Evolutionary conservation across 2,113 vertebrate genomes (phyloP).

Genomic region (Psettodes erumei): DNA sequence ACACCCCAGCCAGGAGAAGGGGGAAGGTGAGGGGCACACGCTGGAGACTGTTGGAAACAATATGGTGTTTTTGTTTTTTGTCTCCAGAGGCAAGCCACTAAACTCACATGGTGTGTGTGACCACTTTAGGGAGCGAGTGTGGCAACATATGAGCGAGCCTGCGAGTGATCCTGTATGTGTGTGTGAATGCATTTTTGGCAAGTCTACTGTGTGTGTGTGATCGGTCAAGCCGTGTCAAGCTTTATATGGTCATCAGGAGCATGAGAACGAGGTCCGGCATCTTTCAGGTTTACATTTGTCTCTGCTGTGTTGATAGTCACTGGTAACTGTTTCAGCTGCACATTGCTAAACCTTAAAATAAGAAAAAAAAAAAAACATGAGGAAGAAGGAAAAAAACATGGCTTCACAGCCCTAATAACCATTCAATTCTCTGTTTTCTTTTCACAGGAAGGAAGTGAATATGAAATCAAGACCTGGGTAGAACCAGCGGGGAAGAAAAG

Average conservation of each 20-base stretch:
- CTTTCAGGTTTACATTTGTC: slow-evolving; percentile 59
- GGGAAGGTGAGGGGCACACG: not conserved
- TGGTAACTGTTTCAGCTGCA: slow-evolving; percentile 16
- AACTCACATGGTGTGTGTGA: slow-evolving; percentile 46
- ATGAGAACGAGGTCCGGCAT: slow-evolving; percentile 42
- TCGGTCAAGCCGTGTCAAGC: slow-evolving; percentile 47
- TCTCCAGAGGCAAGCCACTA: slow-evolving; percentile 45
- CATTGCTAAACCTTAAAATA: not conserved
- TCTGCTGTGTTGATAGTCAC: slow-evolving; percentile 54
- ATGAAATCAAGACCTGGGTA: slow-evolving; percentile 46
- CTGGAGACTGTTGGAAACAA: slow-evolving; percentile 46
- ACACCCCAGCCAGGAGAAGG: slow-evolving; percentile 23
- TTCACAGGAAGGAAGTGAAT: slow-evolving; percentile 62
- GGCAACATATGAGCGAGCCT: slow-evolving; percentile 14
- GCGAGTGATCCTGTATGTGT: not conserved
- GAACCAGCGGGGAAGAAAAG: too few species aligned
- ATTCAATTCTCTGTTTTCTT: slow-evolving; percentile 50
- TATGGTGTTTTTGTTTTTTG: slow-evolving; percentile 29
- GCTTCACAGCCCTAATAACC: not conserved
- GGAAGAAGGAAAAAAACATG: not conserved
- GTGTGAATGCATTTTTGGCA: slow-evolving; percentile 36
- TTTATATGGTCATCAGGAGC: slow-evolving; percentile 77
- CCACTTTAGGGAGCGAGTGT: slow-evolving; percentile 48
- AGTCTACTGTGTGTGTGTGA: slow-evolving; percentile 47
- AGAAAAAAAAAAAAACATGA: not conserved